A percentile compares a stretch with the other conserved stretches of the same genome.
phyloP scores from a whole-genome alignment of 2,797 vertebrate genomes.

The Threskiornis aethiopicus region DNA sequence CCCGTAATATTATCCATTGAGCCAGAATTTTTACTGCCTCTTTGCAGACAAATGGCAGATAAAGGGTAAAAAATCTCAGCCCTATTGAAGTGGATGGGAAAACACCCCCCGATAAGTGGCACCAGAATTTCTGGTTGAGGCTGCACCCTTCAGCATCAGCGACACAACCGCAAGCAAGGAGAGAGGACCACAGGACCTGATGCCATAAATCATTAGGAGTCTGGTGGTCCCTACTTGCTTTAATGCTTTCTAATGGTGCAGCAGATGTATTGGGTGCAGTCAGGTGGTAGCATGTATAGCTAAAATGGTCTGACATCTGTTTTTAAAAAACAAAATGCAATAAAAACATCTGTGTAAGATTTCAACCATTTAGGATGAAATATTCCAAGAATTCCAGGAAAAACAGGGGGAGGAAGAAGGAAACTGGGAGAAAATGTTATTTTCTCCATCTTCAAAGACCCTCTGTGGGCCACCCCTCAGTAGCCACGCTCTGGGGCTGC shows the following conservation, averaged over 20 bases:
- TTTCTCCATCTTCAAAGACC: not conserved
- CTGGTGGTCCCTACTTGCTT: not conserved
- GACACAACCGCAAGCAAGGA: not conserved
- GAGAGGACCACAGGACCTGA: not conserved
- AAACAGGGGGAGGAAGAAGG: not conserved
- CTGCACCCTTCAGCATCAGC: not conserved
- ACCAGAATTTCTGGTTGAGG: not conserved
- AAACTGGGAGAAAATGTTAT: not conserved
- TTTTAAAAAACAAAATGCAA: not conserved
- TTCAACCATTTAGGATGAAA: not conserved
- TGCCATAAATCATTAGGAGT: not conserved
- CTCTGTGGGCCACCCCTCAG: not conserved
- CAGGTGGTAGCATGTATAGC: not conserved
- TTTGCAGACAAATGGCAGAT: not conserved
- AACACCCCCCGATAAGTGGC: not conserved
- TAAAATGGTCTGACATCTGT: not conserved
- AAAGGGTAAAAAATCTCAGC: conserved; percentile 7
- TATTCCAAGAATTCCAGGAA: not conserved
- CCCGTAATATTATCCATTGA: not conserved
- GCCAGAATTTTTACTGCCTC: not conserved
- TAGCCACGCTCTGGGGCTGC: not conserved
- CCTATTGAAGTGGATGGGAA: not conserved
- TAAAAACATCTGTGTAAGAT: not conserved
- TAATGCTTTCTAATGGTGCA: not conserved
- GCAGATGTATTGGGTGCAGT: not conserved